phyloP scores from a whole-genome alignment of 2,113 vertebrate genomes.

The Clarias macrocephalus region DNA sequence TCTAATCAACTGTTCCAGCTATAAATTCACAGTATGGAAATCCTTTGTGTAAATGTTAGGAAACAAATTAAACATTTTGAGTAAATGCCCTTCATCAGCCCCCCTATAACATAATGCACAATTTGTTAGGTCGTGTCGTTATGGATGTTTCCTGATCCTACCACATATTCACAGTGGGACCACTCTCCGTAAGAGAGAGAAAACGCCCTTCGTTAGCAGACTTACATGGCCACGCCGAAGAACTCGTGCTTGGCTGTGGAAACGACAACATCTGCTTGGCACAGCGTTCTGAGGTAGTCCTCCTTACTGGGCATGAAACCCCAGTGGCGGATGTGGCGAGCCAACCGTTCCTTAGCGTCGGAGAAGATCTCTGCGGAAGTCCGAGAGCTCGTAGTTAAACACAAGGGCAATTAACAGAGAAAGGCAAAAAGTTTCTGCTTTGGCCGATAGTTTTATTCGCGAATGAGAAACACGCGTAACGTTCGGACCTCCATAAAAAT shows the following conservation, averaged over 20 bases:
- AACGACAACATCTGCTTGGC: conserved; percentile 88
- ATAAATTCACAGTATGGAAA: background rate
- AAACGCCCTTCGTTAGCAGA: conserved; percentile 53
- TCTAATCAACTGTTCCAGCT: background rate
- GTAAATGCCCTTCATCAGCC: background rate
- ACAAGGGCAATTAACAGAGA: conserved; percentile 40
- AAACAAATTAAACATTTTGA: background rate
- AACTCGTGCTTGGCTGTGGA: conserved; percentile 96
- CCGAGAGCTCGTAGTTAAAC: conserved; percentile 32
- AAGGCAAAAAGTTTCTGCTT: conserved; percentile 40
- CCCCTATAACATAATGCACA: background rate
- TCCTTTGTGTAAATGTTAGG: background rate
- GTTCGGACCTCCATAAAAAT: conserved; percentile 30
- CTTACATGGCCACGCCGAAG: conserved; percentile 97
- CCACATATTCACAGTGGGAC: background rate
- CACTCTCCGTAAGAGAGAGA: background rate
- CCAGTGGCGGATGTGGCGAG: conserved; percentile 83
- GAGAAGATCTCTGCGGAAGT: conserved; percentile 84
- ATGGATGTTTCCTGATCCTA: background rate
- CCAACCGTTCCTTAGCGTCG: conserved; percentile 76
- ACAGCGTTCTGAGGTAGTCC: conserved; percentile 83
- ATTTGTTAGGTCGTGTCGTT: background rate
- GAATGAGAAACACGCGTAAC: conserved; percentile 49
- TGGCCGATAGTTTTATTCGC: conserved; percentile 24
- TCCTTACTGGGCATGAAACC: conserved; percentile 86